Conservation (phyloP, 2,797 vertebrate species). For the Melanotaenia maccullochi region DNA sequence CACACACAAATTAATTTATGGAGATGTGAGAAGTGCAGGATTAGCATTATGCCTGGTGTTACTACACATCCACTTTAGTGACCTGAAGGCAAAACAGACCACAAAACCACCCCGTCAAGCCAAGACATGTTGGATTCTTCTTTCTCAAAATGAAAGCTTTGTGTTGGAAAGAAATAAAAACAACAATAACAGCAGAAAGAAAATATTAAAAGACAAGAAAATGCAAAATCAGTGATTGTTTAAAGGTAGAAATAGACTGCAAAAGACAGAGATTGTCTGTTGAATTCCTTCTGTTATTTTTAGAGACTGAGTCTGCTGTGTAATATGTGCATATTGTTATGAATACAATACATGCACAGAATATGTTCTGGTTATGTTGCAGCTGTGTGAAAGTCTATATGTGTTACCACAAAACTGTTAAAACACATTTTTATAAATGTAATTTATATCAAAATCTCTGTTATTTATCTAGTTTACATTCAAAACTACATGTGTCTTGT, state of each 20-base stretch:
- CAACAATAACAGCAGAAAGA: background rate
- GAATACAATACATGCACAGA: conserved; percentile 11
- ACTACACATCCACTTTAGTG: conserved; percentile 59
- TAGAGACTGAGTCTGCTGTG: conserved; percentile 28
- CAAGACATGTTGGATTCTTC: conserved; percentile 9
- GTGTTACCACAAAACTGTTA: conserved; percentile 11
- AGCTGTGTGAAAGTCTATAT: background rate
- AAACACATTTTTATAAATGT: too few relatives aligned
- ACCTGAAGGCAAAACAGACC: conserved; percentile 53
- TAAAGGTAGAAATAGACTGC: conserved; percentile 12
- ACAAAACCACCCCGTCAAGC: conserved; percentile 34
- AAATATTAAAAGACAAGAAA: conserved; percentile 22
- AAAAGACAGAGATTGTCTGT: conserved; percentile 35
- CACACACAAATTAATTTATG: conserved; percentile 68
- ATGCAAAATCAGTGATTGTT: conserved; percentile 18
- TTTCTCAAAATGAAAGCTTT: conserved; percentile 16
- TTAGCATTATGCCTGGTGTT: conserved; percentile 64
- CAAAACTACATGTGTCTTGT: background rate
- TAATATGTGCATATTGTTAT: conserved; percentile 26
- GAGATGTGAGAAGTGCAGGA: conserved; percentile 72
- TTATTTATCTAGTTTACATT: too few relatives aligned
- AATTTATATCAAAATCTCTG: background rate
- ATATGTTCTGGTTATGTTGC: background rate
- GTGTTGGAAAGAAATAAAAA: background rate
- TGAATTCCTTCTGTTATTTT: conserved; percentile 37